Conservation (phyloP, 2,797 vertebrate species). For the Danio kyathit region DNA sequence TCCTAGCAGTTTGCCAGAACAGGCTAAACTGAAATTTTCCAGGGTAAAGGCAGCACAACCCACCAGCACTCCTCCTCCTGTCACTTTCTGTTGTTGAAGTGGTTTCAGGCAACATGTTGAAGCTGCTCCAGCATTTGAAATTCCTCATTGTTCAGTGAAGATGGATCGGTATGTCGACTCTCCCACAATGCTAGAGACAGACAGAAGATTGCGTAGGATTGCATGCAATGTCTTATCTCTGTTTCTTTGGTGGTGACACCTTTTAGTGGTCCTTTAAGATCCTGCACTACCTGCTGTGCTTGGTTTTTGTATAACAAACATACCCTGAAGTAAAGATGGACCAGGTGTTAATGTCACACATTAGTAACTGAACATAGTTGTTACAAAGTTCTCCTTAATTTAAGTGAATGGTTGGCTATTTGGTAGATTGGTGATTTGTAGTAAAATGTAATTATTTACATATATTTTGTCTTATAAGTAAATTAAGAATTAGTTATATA, state of each 20-base stretch:
- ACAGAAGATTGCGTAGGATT: not conserved
- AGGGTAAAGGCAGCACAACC: not conserved
- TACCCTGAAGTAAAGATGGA: not conserved
- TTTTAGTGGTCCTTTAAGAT: not conserved
- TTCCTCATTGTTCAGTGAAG: not conserved
- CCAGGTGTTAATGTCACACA: not conserved
- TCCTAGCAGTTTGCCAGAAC: not conserved
- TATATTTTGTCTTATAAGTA: too few relatives aligned
- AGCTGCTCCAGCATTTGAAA: not conserved
- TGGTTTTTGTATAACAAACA: not conserved
- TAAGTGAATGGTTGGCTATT: not conserved
- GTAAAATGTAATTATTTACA: too few relatives aligned
- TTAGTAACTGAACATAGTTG: not conserved
- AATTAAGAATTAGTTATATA: too few relatives aligned
- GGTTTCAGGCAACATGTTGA: not conserved
- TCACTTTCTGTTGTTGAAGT: not conserved
- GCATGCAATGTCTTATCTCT: not conserved
- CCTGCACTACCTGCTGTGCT: constrained; percentile 12
- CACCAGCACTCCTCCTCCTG: not conserved
- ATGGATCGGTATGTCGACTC: not conserved
- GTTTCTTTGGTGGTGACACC: not conserved
- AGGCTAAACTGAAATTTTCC: not conserved
- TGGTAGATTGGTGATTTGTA: not conserved
- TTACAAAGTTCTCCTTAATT: not conserved
- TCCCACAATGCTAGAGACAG: not conserved